Base-by-base conservation (phyloP, 2,113 vertebrate genomes). In the Verasper variegatus region DNA sequence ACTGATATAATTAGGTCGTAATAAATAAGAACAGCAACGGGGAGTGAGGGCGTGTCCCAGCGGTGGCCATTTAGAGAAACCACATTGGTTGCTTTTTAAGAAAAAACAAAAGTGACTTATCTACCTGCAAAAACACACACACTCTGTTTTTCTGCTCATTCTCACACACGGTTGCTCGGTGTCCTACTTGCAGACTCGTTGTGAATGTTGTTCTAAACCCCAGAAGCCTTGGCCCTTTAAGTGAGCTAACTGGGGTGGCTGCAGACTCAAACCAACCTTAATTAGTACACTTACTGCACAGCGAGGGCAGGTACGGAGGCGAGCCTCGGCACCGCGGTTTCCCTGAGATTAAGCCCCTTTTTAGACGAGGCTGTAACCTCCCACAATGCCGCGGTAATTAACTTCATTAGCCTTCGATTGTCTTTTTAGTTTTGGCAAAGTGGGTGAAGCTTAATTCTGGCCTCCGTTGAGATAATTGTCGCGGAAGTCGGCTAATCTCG, bases 1-100 rank as follows among this genome's bases (percentile, higher is more conserved):
- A 42, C 81, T 86, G 88, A 89, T 89, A 85, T 92, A 93, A 93
- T 92, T 89, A 91, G 90, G 89, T 86, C 76, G 68, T 89, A 87
- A 92, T 92, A 89, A 88, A 91, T 91, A 90, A 87, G 86, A 60
- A 31, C 82, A 82, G 76, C 80, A 82, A 74, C 18, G 10, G 84
- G 83, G 84, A 87, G 82, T 18, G 76, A 73, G 56, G 84, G 73
- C 24, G 82, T 80, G 80, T 80, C 81, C 85, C 84, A 81, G 67
- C 82, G 71, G 68, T 70, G 86, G 88, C 79, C 85, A 86, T 90
- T 60, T 91, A 87, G 78, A 91, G 80, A 78, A 86, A 86, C 78
- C 82, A 84, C 73, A 80, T 64, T 78, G 81, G 83, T 78, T 83
- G 89, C 55, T 77, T 80, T 75, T 83, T 51, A 54, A 84, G 60